Conservation (phyloP, 30 jellyfish, hydroid and myxozoan genomes). For the Phacellophora camtschatica region DNA sequence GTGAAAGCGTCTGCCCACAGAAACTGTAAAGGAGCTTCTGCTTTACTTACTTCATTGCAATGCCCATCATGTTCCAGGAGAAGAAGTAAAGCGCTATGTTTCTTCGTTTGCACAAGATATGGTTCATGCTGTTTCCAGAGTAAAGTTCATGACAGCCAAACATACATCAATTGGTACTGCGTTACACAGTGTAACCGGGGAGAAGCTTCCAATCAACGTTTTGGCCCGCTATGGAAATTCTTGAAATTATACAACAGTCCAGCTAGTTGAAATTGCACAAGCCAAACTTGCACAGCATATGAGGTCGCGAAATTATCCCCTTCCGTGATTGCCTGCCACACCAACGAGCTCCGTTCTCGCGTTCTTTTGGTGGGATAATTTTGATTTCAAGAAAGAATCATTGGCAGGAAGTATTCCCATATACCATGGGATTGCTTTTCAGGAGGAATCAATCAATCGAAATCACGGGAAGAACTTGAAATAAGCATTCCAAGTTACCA, state of each 20-base stretch:
- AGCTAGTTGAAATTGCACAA: conserved; percentile 40
- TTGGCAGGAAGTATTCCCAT: conserved; percentile 14
- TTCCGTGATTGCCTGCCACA: conserved; percentile 18
- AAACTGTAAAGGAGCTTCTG: background rate
- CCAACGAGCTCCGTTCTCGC: background rate
- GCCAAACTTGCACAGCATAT: conserved; percentile 24
- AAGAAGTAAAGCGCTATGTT: conserved; percentile 4
- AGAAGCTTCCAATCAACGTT: background rate
- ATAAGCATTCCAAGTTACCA: conserved; percentile 2
- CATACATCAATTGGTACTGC: conserved; percentile 20
- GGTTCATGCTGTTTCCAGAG: conserved; percentile 20
- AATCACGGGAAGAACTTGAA: background rate
- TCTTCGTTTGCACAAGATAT: conserved; percentile 1
- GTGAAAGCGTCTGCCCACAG: conserved; percentile 7
- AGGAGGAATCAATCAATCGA: background rate
- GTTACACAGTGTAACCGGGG: conserved; percentile 16
- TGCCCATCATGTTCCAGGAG: conserved; percentile 28
- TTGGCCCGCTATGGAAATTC: conserved; percentile 3
- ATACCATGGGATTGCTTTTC: conserved; percentile 29
- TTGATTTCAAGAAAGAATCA: background rate
- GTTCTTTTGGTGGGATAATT: conserved; percentile 12
- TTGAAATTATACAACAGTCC: conserved; percentile 10
- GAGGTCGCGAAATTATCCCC: conserved; percentile 32
- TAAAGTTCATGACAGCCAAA: conserved; percentile 11
- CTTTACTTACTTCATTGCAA: background rate